A percentile compares a stretch with the other conserved stretches of the same genome.
These are phyloP conservation scores for Anastrepha obliqua DNA, from an alignment of 1,140 invertebrate genomes.

Conservation along the genomic window DNA sequence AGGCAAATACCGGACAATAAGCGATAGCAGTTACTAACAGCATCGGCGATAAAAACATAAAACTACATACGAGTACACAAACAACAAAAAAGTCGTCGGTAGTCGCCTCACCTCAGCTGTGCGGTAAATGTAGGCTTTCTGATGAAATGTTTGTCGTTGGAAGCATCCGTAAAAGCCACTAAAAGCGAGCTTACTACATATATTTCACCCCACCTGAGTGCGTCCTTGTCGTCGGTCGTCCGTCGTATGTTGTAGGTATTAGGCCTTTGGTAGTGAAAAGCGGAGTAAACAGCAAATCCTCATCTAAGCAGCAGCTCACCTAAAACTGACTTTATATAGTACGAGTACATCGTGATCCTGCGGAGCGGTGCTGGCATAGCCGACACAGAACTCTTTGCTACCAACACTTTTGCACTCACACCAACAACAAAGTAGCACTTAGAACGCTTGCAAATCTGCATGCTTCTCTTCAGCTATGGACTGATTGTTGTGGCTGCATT, in stretches of 20 bases:
- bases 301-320: conserved; percentile 17
- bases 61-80: background rate
- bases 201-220: no score
- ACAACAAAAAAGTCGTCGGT: background rate
- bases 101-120: background rate
- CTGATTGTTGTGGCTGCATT: background rate
- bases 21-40: conserved; percentile 12
- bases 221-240: no score
- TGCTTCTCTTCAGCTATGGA: background rate
- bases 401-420: background rate
- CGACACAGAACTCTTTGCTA: background rate
- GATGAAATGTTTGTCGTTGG: background rate
- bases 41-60: background rate
- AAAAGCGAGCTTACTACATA: conserved; percentile 12
- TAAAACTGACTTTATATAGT: conserved; percentile 10
- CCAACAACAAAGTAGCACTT: background rate
- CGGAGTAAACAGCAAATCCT: conserved; percentile 8
- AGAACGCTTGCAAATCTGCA: background rate
- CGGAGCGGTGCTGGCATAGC: background rate
- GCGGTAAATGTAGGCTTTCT: conserved; percentile 41
- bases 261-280: background rate
- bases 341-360: background rate
- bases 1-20: background rate
- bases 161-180: background rate
- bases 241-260: background rate